Base-by-base conservation (phyloP, 2,113 vertebrate species). In the Otus sunia region DNA sequence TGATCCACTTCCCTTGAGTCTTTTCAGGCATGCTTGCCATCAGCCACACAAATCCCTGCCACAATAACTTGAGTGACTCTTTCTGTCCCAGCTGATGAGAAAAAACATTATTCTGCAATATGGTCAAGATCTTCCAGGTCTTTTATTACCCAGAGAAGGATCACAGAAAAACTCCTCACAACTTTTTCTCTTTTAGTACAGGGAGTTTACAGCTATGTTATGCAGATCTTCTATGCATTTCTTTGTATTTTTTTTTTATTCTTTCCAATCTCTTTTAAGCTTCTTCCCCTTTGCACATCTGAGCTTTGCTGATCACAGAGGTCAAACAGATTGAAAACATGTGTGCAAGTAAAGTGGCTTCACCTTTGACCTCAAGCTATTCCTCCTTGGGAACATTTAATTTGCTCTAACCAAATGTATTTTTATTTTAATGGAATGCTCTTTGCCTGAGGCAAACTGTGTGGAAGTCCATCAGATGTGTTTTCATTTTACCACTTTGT, bases 321-420 rank as follows among this genome's bases (percentile, higher is more conserved):
- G 96, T 97, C 96, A 94, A 96, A 88, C 90, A 95, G 94, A 98
- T 96, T 97, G 96, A 94, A 97, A 98, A 97, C 97, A 97, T 76
- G 79, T 97, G 97, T 93, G 94, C 94, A 88, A 97, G 95, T 86
- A 91, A 92, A 97, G 94, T 92, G 93, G 56, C 86, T 95, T 96
- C 94, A 97, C 97, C 97, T 96, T 95, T 97, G 91, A 97, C 94
- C 96, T 93, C 30, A 67, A 95, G 87, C 92, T 94, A 95, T 96
- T 97, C 88, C 94, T 97, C 95, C 74, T 82, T 95, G 97, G 96
- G 95, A 97, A 88, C 92, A 73, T 94, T 97, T 96, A 96, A 97
- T 98, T 98, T 98, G 96, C 90, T 96, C 67, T 96, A 96, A 96
- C 94, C 95, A 93, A 94, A 97, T 77, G 91, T 94, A 95, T 95